These are phyloP conservation scores for Hyperoplus lanceolatus DNA, from an alignment of 2,797 vertebrate species.

Conservation along the genomic window DNA sequence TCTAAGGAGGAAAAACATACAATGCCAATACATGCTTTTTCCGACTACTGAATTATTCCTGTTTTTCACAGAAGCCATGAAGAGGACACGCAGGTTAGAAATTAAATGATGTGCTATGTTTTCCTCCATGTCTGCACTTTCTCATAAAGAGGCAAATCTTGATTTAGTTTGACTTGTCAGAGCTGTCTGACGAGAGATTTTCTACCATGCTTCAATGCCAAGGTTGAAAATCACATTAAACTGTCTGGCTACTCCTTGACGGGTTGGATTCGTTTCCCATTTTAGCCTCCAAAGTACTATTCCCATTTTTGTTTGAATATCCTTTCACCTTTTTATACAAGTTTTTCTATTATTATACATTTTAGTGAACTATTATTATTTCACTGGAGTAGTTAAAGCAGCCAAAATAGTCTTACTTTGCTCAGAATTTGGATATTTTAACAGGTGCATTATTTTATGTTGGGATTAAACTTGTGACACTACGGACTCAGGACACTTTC, in stretches of 20 bases:
- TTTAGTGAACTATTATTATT: conserved; percentile 34
- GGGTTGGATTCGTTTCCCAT: conserved; percentile 21
- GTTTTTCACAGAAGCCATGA: conserved; percentile 46
- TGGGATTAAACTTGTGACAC: conserved; percentile 26
- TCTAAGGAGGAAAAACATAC: not conserved
- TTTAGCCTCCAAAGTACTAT: conserved; percentile 10
- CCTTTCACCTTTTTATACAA: conserved; percentile 28
- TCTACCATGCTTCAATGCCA: conserved; percentile 41
- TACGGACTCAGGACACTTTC: conserved; percentile 24
- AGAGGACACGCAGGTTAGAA: conserved; percentile 56
- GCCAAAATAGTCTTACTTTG: conserved; percentile 17
- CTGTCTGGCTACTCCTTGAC: conserved; percentile 54
- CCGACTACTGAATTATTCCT: conserved; percentile 39
- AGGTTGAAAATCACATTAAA: conserved; percentile 46
- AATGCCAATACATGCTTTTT: conserved; percentile 15
- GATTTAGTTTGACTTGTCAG: conserved; percentile 66
- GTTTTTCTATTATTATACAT: not conserved
- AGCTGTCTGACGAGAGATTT: conserved; percentile 45
- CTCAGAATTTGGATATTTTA: conserved; percentile 26
- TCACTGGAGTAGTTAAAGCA: conserved; percentile 9
- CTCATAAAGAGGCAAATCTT: conserved; percentile 48
- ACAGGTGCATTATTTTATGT: conserved; percentile 24
- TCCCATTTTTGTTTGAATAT: conserved; percentile 42
- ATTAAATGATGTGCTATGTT: conserved; percentile 57
- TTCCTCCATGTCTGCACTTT: conserved; percentile 54